Percentiles rank a stretch among this genome's conserved stretches.
These are phyloP conservation scores for Andricus grossulariae DNA, from an alignment of 1,140 invertebrate species.

Conservation along the genomic window DNA sequence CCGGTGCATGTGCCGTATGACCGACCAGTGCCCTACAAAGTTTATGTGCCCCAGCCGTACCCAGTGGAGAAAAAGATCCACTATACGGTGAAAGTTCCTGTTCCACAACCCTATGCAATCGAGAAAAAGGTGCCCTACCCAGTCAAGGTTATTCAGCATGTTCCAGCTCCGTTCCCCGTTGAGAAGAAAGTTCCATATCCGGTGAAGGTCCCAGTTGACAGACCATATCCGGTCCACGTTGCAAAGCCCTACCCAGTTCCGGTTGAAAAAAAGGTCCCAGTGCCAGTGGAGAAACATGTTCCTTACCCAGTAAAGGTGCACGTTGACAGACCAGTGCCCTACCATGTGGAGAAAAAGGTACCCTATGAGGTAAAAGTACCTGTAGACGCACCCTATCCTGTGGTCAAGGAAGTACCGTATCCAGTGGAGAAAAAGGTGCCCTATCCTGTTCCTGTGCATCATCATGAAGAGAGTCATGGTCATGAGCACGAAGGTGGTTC, in stretches of 20 bases:
- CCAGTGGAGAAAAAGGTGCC: slow-evolving; percentile 76
- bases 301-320: slow-evolving; percentile 67
- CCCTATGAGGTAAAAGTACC: slow-evolving; percentile 68
- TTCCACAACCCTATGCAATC: slow-evolving; percentile 58
- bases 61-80: slow-evolving; percentile 60
- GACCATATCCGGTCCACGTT: slow-evolving; percentile 54
- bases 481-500: slow-evolving; percentile 48
- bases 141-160: slow-evolving; percentile 68
- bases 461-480: slow-evolving; percentile 40
- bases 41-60: slow-evolving; percentile 57
- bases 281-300: slow-evolving; percentile 75
- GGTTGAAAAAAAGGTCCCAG: slow-evolving; percentile 65
- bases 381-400: slow-evolving; percentile 69
- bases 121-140: slow-evolving; percentile 68
- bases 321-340: slow-evolving; percentile 68
- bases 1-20: slow-evolving; percentile 62
- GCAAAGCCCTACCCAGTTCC: slow-evolving; percentile 46
- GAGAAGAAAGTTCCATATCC: slow-evolving; percentile 61
- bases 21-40: slow-evolving; percentile 74
- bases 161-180: slow-evolving; percentile 67
- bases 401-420: slow-evolving; percentile 51
- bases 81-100: slow-evolving; percentile 59
- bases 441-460: slow-evolving; percentile 55
- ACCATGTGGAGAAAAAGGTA: slow-evolving; percentile 74
- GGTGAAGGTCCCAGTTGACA: slow-evolving; percentile 48